Evolutionary conservation across 2,113 vertebrate genomes (phyloP).

Genomic region (Crocuta crocuta): DNA sequence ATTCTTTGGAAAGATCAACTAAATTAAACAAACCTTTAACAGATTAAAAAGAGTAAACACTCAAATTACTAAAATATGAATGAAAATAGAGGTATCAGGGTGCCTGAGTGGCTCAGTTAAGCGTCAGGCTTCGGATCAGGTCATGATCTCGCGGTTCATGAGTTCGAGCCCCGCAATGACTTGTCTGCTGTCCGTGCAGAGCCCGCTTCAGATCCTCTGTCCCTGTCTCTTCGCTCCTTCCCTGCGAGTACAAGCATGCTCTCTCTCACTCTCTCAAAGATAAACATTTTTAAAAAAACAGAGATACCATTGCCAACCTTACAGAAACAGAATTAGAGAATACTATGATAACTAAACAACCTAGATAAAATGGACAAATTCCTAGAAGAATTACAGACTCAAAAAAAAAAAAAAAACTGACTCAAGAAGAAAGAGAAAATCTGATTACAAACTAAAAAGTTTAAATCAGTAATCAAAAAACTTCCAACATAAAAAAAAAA

Average conservation of each 20-base stretch:
- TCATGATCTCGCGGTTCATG: no score
- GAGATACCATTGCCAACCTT: neutral
- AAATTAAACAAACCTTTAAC: neutral
- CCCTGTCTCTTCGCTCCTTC: no score
- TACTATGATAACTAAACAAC: neutral
- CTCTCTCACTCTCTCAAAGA: no score
- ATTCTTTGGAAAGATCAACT: neutral
- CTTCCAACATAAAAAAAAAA: neutral
- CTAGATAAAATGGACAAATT: neutral
- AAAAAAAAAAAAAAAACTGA: slow-evolving; percentile 13
- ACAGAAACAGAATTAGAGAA: neutral
- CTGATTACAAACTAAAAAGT: neutral
- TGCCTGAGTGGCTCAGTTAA: no score
- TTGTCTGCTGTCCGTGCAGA: no score
- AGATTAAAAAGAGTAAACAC: neutral
- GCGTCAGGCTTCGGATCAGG: no score
- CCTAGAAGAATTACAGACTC: neutral
- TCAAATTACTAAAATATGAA: neutral
- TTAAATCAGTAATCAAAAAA: neutral
- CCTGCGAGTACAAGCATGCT: no score
- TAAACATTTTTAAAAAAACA: neutral
- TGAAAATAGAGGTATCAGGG: neutral
- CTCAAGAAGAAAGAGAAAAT: neutral
- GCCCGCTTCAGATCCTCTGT: no score
- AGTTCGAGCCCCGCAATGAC: no score